Conservation (phyloP, 2,797 vertebrate genomes). For the Pangasius krempfi region DNA sequence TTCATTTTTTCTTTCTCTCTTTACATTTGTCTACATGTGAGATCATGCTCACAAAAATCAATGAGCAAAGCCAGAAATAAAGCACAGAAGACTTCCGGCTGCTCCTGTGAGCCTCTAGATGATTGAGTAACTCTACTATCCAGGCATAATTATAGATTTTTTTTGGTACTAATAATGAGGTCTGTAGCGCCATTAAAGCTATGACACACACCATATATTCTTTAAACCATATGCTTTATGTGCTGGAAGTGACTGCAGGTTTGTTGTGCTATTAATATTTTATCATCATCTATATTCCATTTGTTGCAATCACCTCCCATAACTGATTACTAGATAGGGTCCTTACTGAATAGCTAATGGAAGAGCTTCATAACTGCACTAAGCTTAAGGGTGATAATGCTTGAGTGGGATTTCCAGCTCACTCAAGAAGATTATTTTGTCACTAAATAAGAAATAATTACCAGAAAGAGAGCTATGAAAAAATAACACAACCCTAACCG, state of each 20-base stretch:
- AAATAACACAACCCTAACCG: background rate
- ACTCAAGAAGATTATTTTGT: background rate
- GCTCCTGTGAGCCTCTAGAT: slow-evolving; percentile 17
- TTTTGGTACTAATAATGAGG: background rate
- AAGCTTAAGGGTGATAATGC: background rate
- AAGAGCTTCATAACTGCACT: slow-evolving; percentile 6
- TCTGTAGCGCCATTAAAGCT: background rate
- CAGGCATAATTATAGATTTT: slow-evolving; percentile 39
- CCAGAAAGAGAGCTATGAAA: background rate
- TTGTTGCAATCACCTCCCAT: slow-evolving; percentile 34
- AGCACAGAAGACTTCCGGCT: slow-evolving; percentile 17
- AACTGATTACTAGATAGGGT: slow-evolving; percentile 29
- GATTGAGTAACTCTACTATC: slow-evolving; percentile 24
- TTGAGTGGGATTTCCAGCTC: slow-evolving; percentile 2
- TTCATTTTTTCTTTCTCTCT: background rate
- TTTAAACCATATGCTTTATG: slow-evolving; percentile 11
- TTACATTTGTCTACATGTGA: background rate
- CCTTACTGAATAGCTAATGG: slow-evolving; percentile 22
- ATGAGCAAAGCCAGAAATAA: slow-evolving; percentile 32
- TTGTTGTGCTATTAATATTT: slow-evolving; percentile 42
- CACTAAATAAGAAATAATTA: slow-evolving; percentile 1
- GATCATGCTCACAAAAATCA: slow-evolving; percentile 15
- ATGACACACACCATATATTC: slow-evolving; percentile 16
- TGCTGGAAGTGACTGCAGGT: slow-evolving; percentile 1
- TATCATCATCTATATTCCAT: slow-evolving; percentile 29